phyloP scores from a whole-genome alignment of 2,113 vertebrate genomes.

The Xiphias gladius region DNA sequence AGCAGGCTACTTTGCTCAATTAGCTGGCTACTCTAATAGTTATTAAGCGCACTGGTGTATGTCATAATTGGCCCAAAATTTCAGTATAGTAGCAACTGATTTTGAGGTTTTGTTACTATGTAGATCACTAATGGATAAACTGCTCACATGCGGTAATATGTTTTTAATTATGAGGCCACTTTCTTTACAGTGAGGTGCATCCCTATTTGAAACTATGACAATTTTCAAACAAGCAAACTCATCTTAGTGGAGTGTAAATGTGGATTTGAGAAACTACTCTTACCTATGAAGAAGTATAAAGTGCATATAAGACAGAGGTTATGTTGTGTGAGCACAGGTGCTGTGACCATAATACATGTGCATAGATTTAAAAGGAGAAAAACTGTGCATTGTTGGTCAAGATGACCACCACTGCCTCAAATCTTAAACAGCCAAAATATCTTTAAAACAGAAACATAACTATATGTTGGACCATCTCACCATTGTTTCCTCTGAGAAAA shows the following conservation, averaged over 20 bases:
- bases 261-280: background rate
- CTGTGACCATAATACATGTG: background rate
- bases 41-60: no score
- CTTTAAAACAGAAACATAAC: background rate
- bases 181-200: background rate
- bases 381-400: background rate
- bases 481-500: constrained; percentile 98
- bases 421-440: background rate
- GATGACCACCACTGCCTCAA: background rate
- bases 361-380: background rate
- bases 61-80: background rate
- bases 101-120: background rate
- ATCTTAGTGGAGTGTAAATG: no score
- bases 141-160: background rate
- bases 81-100: background rate
- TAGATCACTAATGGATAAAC: background rate
- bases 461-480: constrained; percentile 76
- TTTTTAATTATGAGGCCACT: no score
- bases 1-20: background rate
- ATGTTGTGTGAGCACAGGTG: background rate
- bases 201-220: background rate
- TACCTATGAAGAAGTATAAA: background rate
- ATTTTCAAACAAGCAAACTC: no score
- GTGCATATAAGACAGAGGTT: background rate
- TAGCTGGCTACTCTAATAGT: background rate